A percentile compares a stretch with the other conserved stretches of the same genome.
These are phyloP conservation scores for Trypoxylon attenuatum DNA, from an alignment of 2,888 invertebrate genomes.

Conservation along the genomic window DNA sequence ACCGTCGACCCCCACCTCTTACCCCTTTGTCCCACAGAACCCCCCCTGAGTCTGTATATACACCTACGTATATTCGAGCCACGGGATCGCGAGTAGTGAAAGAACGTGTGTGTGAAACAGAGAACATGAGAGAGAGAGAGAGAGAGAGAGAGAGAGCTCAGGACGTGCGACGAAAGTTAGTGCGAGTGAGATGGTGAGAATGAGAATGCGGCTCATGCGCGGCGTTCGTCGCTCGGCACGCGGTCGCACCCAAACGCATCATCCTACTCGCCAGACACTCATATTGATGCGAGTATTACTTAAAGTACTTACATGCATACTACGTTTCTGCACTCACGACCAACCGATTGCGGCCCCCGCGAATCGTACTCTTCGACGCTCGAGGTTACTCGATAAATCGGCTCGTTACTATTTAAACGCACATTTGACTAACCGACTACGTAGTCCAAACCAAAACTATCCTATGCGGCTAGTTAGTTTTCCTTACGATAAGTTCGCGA, in stretches of 20 bases:
- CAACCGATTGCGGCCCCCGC: slow-evolving; percentile 47
- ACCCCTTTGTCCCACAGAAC: background rate
- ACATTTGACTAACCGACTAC: too few species aligned
- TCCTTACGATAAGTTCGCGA: too few species aligned
- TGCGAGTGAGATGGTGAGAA: slow-evolving; percentile 2
- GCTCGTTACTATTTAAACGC: slow-evolving; percentile 30
- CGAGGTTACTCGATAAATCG: slow-evolving; percentile 24
- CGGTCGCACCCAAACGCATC: slow-evolving; percentile 61
- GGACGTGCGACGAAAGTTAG: background rate
- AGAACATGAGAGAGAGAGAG: slow-evolving; percentile 23
- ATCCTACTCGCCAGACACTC: slow-evolving; percentile 49
- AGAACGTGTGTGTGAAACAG: slow-evolving; percentile 3
- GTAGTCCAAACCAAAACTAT: too few species aligned
- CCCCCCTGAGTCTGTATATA: slow-evolving; percentile 13
- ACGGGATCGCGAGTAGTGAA: background rate
- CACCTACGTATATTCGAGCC: slow-evolving; percentile 15
- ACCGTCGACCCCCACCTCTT: slow-evolving; percentile 30
- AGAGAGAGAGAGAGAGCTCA: slow-evolving; percentile 7
- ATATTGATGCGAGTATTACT: slow-evolving; percentile 60
- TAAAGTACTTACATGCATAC: too few species aligned
- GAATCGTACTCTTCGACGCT: too few species aligned
- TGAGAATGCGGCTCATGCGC: slow-evolving; percentile 49
- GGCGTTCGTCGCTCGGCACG: slow-evolving; percentile 44
- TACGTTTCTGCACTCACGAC: slow-evolving; percentile 45
- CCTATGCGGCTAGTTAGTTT: too few species aligned